Evolutionary conservation across 2,113 vertebrate species (phyloP).

Genomic region (Orycteropus afer): DNA sequence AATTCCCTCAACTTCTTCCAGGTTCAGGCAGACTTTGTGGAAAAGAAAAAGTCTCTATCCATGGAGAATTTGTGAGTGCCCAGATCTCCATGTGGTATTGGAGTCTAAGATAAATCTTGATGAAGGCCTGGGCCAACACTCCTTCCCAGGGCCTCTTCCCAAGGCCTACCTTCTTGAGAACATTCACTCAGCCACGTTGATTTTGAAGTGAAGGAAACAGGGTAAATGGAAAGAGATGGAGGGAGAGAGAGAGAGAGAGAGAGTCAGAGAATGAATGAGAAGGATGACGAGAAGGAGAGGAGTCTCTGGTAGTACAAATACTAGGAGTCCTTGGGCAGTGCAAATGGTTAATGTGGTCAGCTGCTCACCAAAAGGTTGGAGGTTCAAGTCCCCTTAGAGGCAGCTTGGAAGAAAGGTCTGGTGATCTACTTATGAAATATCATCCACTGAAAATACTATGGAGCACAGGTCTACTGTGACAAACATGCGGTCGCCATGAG

Average conservation of each 20-base stretch:
- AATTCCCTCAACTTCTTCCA: constrained; percentile 29
- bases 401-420: background rate
- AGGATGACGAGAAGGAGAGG: background rate
- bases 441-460: background rate
- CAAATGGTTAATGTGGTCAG: too few species aligned
- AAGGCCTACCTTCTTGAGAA: background rate
- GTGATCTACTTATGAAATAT: background rate
- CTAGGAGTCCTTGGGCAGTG: too few species aligned
- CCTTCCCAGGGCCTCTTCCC: background rate
- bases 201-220: constrained; percentile 7
- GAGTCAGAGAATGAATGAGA: background rate
- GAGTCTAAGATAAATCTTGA: background rate
- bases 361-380: background rate
- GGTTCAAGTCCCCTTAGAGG: background rate
- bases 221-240: background rate
- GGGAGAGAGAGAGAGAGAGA: too few species aligned
- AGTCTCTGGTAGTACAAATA: background rate
- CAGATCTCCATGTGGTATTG: background rate
- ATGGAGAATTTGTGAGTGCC: background rate
- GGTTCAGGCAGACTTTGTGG: background rate
- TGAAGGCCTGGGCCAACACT: background rate
- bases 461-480: background rate
- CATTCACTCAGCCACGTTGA: background rate
- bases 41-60: background rate
- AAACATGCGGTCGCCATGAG: background rate